phyloP scores from a whole-genome alignment of 2,797 vertebrate species.

The Phrynocephalus vlangalii region DNA sequence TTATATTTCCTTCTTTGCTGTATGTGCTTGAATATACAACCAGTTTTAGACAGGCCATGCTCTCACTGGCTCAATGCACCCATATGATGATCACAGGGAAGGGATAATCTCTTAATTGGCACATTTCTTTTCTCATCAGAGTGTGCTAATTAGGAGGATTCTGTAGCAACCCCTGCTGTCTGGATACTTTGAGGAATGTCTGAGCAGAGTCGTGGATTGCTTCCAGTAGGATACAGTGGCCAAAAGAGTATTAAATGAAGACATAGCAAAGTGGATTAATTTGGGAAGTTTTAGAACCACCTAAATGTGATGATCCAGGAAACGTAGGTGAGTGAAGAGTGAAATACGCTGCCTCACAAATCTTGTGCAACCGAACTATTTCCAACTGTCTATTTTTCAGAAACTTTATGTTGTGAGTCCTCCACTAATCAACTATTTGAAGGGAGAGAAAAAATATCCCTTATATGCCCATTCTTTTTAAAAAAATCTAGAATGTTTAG shows the following conservation, averaged over 20 bases:
- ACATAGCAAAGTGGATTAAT: background rate
- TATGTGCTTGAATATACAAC: background rate
- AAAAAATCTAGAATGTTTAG: rapidly evolving
- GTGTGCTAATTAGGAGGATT: slow-evolving; percentile 51
- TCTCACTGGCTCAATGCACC: slow-evolving; percentile 20
- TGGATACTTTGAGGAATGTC: background rate
- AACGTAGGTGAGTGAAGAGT: background rate
- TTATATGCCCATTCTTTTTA: rapidly evolving
- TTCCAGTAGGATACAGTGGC: background rate
- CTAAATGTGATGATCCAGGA: background rate
- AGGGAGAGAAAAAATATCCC: background rate
- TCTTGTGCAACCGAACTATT: background rate
- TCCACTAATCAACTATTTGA: background rate
- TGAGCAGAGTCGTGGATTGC: background rate
- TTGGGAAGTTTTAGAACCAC: background rate
- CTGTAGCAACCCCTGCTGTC: slow-evolving; percentile 14
- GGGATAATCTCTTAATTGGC: slow-evolving; percentile 57
- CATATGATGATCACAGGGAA: slow-evolving; percentile 37
- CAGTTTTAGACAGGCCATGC: background rate
- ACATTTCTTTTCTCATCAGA: slow-evolving; percentile 34
- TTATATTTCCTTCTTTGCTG: background rate
- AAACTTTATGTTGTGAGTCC: background rate
- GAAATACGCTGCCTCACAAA: background rate
- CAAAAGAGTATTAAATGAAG: background rate
- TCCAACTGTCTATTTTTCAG: too few relatives aligned